A percentile compares a stretch with the other conserved stretches of the same genome.
Evolutionary conservation across 2,888 invertebrate genomes (phyloP).

Genomic region (Polymixis lichenea): DNA sequence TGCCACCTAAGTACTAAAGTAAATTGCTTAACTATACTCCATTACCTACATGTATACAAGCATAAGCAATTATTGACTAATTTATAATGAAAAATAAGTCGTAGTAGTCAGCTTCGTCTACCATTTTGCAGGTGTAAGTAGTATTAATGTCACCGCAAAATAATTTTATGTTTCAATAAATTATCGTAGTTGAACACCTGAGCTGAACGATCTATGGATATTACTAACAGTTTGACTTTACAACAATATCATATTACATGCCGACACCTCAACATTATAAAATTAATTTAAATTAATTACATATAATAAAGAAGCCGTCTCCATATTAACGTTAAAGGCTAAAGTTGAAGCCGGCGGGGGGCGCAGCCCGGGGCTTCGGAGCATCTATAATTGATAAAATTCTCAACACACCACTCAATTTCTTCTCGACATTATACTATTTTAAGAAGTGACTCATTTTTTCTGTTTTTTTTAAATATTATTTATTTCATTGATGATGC

Average conservation of each 20-base stretch:
- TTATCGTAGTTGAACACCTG: conserved; percentile 65
- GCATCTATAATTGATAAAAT: conserved; percentile 86
- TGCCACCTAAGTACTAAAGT: neutral
- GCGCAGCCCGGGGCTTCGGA: conserved; percentile 66
- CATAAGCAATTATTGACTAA: conserved; percentile 19
- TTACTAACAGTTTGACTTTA: conserved; percentile 59
- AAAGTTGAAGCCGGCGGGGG: conserved; percentile 75
- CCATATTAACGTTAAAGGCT: conserved; percentile 66
- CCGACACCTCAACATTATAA: conserved; percentile 62
- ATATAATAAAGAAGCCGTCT: conserved; percentile 68
- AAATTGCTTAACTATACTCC: conserved; percentile 11
- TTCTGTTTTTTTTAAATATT: conserved; percentile 67
- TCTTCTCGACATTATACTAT: conserved; percentile 81
- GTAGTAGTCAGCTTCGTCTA: conserved; percentile 39
- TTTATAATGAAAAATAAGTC: conserved; percentile 25
- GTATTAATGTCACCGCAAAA: conserved; percentile 63
- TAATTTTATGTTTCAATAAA: conserved; percentile 63
- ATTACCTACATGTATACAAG: neutral
- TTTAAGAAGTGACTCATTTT: conserved; percentile 76
- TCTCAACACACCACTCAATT: conserved; percentile 82
- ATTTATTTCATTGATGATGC: conserved; percentile 65
- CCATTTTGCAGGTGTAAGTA: conserved; percentile 63
- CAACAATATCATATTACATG: conserved; percentile 66
- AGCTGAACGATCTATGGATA: conserved; percentile 43
- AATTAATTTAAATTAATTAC: conserved; percentile 65